A percentile compares a stretch with the other conserved stretches of the same genome.
phyloP scores from a whole-genome alignment of 2,113 vertebrate genomes.

The Crotalus tigris region DNA sequence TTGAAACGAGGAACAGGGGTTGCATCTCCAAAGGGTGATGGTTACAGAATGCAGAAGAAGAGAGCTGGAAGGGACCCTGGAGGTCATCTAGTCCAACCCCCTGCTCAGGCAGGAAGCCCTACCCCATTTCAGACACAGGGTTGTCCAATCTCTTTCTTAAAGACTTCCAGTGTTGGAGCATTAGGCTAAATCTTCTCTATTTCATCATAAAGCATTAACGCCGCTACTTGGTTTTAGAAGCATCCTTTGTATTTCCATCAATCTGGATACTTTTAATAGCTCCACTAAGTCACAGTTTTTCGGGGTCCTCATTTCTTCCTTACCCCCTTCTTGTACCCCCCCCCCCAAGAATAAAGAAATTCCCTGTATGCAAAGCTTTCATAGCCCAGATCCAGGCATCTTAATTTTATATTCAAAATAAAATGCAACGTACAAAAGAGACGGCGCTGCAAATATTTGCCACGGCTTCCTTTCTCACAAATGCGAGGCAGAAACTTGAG shows the following conservation, averaged over 20 bases:
- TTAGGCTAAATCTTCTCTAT: not conserved
- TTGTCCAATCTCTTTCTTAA: not conserved
- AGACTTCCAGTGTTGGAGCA: not conserved
- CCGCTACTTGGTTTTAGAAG: slow-evolving; percentile 10
- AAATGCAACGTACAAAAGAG: not conserved
- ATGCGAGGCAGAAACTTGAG: not conserved
- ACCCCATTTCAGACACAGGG: not conserved
- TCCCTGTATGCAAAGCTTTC: not conserved
- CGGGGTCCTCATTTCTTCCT: not conserved
- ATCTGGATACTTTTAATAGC: not conserved
- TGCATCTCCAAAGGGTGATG: not conserved
- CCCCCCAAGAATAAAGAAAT: not conserved
- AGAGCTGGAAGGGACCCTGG: not conserved
- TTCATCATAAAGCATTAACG: not conserved
- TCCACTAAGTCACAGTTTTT: not conserved
- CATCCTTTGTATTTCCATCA: not conserved
- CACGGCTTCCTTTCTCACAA: not conserved
- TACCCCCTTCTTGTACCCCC: not conserved
- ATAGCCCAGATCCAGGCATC: not conserved
- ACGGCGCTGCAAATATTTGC: not conserved
- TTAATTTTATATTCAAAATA: not conserved
- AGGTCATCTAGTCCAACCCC: not conserved
- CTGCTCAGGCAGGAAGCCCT: not conserved
- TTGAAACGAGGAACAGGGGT: not conserved
- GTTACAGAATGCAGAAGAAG: not conserved